A percentile compares a stretch with the other conserved stretches of the same genome.
phyloP scores from a whole-genome alignment of 2,888 invertebrate species.

The Acrocyrtus sp. region DNA sequence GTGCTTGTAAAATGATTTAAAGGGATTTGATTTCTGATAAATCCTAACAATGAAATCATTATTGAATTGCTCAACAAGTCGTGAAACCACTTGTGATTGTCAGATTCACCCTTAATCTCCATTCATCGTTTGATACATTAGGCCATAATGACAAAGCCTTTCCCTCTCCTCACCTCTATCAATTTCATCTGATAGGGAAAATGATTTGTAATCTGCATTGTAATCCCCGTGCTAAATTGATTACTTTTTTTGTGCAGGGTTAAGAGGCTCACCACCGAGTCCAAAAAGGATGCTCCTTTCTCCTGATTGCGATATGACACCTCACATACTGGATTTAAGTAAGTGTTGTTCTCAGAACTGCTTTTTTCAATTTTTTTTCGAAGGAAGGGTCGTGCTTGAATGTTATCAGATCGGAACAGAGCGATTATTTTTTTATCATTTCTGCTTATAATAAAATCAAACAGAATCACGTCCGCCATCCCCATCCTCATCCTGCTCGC shows the following conservation, averaged over 20 bases:
- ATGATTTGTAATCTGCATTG: too few relatives aligned
- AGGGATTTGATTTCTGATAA: too few relatives aligned
- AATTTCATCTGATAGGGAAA: too few relatives aligned
- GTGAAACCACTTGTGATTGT: constrained; percentile 14
- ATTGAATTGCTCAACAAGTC: constrained; percentile 39
- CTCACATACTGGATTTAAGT: constrained; percentile 45
- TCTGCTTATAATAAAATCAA: neutral
- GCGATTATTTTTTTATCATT: neutral
- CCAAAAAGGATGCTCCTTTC: constrained; percentile 43
- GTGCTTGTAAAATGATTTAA: too few relatives aligned
- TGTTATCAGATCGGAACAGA: constrained; percentile 10
- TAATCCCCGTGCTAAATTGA: too few relatives aligned
- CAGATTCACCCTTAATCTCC: too few relatives aligned
- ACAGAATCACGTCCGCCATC: constrained; percentile 61
- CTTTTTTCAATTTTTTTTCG: neutral
- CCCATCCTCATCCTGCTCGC: constrained; percentile 59
- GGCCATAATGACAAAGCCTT: too few relatives aligned
- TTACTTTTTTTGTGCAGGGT: constrained; percentile 16
- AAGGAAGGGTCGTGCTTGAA: neutral
- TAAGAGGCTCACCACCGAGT: constrained; percentile 34
- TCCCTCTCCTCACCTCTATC: too few relatives aligned
- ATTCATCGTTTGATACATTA: too few relatives aligned
- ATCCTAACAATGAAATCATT: too few relatives aligned
- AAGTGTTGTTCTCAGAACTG: constrained; percentile 1
- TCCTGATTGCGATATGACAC: constrained; percentile 48